Evolutionary conservation across 1,140 invertebrate genomes (phyloP).

Genomic region (Aphaenogaster ashmeadi): DNA sequence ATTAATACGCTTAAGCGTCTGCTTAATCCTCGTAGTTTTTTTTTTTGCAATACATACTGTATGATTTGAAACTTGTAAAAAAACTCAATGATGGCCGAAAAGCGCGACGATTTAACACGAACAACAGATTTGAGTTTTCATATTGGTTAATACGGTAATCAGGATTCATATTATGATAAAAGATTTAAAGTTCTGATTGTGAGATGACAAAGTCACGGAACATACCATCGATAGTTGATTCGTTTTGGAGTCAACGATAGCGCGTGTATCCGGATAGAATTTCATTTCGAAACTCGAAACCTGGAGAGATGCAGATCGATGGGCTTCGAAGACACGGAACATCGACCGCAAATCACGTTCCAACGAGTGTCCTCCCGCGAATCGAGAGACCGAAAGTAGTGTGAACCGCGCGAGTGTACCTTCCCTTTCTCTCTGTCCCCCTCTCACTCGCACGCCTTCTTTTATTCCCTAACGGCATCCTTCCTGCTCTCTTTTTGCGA

Average conservation of each 20-base stretch:
- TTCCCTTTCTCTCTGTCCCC: constrained; percentile 30
- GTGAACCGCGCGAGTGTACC: constrained; percentile 27
- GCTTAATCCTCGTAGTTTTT: background rate
- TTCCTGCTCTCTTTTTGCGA: constrained; percentile 52
- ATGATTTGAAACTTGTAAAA: background rate
- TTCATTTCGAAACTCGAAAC: constrained; percentile 3
- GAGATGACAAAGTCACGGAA: background rate
- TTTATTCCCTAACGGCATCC: constrained; percentile 28
- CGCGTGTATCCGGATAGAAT: constrained; percentile 9
- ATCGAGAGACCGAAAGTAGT: constrained; percentile 59
- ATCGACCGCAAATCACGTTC: constrained; percentile 52
- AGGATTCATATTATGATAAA: background rate
- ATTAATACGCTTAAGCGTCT: background rate
- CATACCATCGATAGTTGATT: background rate
- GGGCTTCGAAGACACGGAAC: background rate
- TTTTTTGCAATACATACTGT: background rate
- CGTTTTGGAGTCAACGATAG: background rate
- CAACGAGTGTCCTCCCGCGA: constrained; percentile 37
- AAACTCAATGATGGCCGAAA: background rate
- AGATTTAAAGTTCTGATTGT: background rate
- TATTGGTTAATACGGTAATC: background rate
- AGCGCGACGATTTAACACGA: background rate
- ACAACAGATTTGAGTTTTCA: too few relatives aligned
- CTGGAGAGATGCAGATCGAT: constrained; percentile 32
- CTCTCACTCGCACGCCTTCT: background rate